Conservation (phyloP, 2,888 invertebrate genomes). For the Orthosia gothica region DNA sequence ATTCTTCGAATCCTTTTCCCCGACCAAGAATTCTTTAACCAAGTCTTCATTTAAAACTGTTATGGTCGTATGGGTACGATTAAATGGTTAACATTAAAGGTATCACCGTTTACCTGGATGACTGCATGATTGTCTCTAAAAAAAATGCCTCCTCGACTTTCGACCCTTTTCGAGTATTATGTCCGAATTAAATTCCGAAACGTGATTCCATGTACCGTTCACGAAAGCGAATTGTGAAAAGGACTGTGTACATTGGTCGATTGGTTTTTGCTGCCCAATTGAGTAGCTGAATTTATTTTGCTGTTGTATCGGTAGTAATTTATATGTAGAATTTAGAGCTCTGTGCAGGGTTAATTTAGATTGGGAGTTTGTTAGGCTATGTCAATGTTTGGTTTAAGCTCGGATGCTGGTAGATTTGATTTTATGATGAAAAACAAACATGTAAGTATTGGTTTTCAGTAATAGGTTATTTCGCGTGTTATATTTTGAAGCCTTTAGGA, state of each 20-base stretch:
- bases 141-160: constrained; percentile 45
- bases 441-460: constrained; percentile 20
- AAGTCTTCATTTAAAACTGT: constrained; percentile 20
- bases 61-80: constrained; percentile 23
- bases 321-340: constrained; percentile 36
- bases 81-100: constrained; percentile 37
- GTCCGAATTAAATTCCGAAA: constrained; percentile 68
- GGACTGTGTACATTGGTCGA: constrained; percentile 63
- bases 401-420: constrained; percentile 21
- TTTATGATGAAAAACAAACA: constrained; percentile 57
- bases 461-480: constrained; percentile 5
- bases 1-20: constrained; percentile 1
- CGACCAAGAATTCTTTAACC: neutral
- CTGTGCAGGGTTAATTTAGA: constrained; percentile 41
- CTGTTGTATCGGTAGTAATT: constrained; percentile 43
- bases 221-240: constrained; percentile 63
- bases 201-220: constrained; percentile 74
- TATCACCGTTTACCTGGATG: constrained; percentile 34
- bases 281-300: constrained; percentile 47
- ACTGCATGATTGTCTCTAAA: constrained; percentile 46
- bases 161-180: constrained; percentile 67
- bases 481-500: neutral
- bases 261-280: constrained; percentile 54
- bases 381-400: constrained; percentile 47
- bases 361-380: constrained; percentile 38